These are phyloP conservation scores for Rhinella marina DNA, from an alignment of 2,797 vertebrate species.

Conservation along the genomic window DNA sequence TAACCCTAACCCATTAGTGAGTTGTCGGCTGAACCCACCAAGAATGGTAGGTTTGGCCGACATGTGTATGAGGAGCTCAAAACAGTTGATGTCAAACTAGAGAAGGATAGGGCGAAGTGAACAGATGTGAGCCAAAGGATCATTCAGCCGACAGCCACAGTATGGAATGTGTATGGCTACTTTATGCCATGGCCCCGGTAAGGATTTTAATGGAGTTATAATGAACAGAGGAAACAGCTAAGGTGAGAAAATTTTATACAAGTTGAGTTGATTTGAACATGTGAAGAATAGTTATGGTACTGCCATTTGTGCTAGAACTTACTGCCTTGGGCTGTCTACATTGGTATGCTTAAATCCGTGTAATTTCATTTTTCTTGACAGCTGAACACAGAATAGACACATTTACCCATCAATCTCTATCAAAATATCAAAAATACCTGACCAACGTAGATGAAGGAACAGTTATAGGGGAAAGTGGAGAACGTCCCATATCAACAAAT, in stretches of 20 bases:
- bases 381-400: background rate
- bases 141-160: too few species aligned
- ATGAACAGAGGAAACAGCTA: too few species aligned
- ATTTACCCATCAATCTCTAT: constrained; percentile 1
- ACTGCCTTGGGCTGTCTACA: constrained; percentile 11
- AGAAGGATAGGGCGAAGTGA: too few species aligned
- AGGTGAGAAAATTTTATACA: background rate
- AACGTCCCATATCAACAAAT: background rate
- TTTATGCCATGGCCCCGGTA: background rate
- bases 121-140: too few species aligned
- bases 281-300: background rate
- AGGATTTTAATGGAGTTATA: background rate
- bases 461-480: background rate
- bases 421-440: constrained; percentile 22
- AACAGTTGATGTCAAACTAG: too few species aligned
- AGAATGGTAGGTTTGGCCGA: too few species aligned
- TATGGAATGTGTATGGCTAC: too few species aligned
- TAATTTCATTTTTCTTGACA: background rate
- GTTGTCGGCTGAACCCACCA: too few species aligned
- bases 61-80: too few species aligned
- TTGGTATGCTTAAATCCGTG: background rate
- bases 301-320: background rate
- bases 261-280: background rate
- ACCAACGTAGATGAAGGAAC: background rate
- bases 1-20: background rate